Percentiles rank a stretch among this genome's conserved stretches.
Conservation (phyloP, 2,888 invertebrate species). For the Theretra japonica region DNA sequence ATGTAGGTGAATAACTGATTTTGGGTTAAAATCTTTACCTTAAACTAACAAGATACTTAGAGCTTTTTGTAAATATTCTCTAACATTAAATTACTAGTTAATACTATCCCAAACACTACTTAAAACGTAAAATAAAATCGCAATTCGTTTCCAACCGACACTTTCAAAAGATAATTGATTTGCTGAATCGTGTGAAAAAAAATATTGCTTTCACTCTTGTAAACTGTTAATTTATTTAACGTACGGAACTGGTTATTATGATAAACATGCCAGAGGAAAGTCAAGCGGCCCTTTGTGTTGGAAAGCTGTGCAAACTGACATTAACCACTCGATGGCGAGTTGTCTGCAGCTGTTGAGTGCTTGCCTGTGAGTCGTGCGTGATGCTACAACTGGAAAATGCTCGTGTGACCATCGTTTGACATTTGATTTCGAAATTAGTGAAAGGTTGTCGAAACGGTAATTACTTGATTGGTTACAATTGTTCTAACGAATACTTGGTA, state of each 20-base stretch:
- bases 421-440: conserved; percentile 23
- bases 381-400: not conserved
- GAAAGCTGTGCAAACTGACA: conserved; percentile 62
- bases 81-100: too few species aligned
- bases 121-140: not conserved
- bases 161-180: conserved; percentile 17
- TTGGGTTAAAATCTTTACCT: too few species aligned
- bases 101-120: not conserved
- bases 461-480: conserved; percentile 1
- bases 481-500: not conserved
- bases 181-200: conserved; percentile 22
- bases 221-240: conserved; percentile 39
- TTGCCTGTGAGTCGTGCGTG: not conserved
- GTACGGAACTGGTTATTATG: conserved; percentile 40
- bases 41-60: too few species aligned
- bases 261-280: conserved; percentile 42
- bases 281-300: conserved; percentile 53
- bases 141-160: conserved; percentile 4
- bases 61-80: too few species aligned
- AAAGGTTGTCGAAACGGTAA: conserved; percentile 29
- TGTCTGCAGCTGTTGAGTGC: conserved; percentile 14
- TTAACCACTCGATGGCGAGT: conserved; percentile 48
- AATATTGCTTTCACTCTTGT: conserved; percentile 37
- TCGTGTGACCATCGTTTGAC: conserved; percentile 25
- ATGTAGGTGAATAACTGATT: too few species aligned